These are phyloP conservation scores for Kobus ellipsiprymnus DNA, from an alignment of 2,113 vertebrate species.

Conservation along the genomic window DNA sequence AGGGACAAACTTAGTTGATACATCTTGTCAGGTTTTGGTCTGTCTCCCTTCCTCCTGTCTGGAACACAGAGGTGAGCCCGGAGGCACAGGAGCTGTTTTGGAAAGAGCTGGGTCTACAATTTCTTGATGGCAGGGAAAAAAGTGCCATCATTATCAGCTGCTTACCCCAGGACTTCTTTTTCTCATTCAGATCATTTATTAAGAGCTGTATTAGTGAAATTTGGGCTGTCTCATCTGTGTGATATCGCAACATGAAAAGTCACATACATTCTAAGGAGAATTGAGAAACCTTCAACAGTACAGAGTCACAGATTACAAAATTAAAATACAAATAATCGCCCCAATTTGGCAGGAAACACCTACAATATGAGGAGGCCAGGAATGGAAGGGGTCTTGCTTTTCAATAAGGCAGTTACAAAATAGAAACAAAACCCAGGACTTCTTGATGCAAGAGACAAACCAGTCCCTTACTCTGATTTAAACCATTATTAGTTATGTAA, in stretches of 20 bases:
- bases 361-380: slow-evolving; percentile 76
- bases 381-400: slow-evolving; percentile 78
- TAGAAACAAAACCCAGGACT: neutral
- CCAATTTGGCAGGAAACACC: slow-evolving; percentile 78
- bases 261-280: slow-evolving; percentile 77
- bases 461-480: neutral
- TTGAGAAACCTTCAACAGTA: slow-evolving; percentile 76
- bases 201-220: slow-evolving; percentile 68
- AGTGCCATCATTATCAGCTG: neutral
- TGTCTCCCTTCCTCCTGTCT: neutral
- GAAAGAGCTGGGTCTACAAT: neutral
- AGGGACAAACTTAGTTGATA: neutral
- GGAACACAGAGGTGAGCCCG: neutral
- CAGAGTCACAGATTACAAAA: slow-evolving; percentile 79
- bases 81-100: neutral
- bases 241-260: slow-evolving; percentile 77
- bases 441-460: neutral
- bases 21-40: neutral
- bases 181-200: slow-evolving; percentile 82
- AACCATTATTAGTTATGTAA: neutral
- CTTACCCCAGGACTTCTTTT: neutral
- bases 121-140: neutral
- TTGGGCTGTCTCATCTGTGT: slow-evolving; percentile 72
- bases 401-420: slow-evolving; percentile 70
- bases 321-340: slow-evolving; percentile 81